Conservation (phyloP, 2,113 vertebrate species). For the Larimichthys crocea region DNA sequence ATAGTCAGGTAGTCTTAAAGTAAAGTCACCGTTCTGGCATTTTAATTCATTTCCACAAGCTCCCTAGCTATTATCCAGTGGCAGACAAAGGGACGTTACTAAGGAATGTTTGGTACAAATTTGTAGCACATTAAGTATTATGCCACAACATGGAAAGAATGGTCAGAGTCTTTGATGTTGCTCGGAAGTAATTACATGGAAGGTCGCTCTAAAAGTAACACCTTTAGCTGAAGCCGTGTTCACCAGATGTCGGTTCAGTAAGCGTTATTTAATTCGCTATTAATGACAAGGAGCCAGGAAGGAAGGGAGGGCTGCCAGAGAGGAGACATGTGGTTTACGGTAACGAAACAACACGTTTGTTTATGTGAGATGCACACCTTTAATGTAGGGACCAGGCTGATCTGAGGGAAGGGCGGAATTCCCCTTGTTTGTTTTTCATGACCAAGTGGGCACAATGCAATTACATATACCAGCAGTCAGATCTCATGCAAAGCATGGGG, state of each 20-base stretch:
- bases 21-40: constrained; percentile 7
- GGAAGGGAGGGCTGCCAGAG: constrained; percentile 58
- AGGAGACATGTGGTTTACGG: constrained; percentile 55
- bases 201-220: constrained; percentile 61
- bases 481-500: constrained; percentile 29
- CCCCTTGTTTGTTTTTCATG: constrained; percentile 32
- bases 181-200: constrained; percentile 69
- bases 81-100: constrained; percentile 62
- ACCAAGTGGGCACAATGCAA: constrained; percentile 20
- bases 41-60: background rate
- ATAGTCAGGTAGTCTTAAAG: background rate
- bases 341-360: constrained; percentile 68
- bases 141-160: constrained; percentile 64
- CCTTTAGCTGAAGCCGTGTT: constrained; percentile 63
- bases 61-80: constrained; percentile 55
- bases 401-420: constrained; percentile 37
- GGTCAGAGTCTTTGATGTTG: constrained; percentile 72
- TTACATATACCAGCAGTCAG: constrained; percentile 17
- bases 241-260: constrained; percentile 76
- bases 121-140: constrained; percentile 54
- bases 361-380: constrained; percentile 58
- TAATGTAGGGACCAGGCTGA: constrained; percentile 30
- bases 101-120: constrained; percentile 59
- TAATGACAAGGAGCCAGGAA: constrained; percentile 80
- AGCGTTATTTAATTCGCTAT: constrained; percentile 68